These are phyloP conservation scores for Shargacucullia verbasci DNA, from an alignment of 2,888 invertebrate species.

Conservation along the genomic window DNA sequence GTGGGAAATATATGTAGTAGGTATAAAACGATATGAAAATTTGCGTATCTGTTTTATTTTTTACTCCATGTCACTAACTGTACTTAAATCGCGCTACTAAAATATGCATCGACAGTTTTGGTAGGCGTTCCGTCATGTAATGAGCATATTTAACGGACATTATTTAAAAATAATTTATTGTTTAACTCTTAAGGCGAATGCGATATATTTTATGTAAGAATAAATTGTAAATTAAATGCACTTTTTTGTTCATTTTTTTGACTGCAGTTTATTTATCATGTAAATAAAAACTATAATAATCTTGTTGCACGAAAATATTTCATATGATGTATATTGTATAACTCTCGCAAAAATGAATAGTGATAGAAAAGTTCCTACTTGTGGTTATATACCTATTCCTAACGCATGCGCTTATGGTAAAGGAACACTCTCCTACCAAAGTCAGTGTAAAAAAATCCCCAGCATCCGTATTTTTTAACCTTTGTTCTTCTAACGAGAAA, in stretches of 20 bases:
- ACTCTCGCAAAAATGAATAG: no score
- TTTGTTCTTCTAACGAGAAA: conserved; percentile 35
- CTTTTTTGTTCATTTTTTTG: no score
- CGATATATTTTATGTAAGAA: conserved; percentile 15
- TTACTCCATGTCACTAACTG: conserved; percentile 71
- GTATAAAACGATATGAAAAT: background rate
- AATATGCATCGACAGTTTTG: conserved; percentile 82
- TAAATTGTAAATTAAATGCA: no score
- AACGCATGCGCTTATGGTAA: no score
- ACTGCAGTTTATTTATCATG: no score
- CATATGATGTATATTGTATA: no score
- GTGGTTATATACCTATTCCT: no score
- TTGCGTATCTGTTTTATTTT: conserved; percentile 34
- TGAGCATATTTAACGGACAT: conserved; percentile 79
- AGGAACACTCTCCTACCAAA: no score
- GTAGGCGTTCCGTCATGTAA: conserved; percentile 80
- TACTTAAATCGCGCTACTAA: conserved; percentile 76
- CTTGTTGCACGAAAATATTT: no score
- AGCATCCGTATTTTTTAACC: conserved; percentile 32
- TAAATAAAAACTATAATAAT: no score
- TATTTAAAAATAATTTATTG: conserved; percentile 78
- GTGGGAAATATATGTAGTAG: background rate
- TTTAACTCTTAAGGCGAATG: conserved; percentile 61
- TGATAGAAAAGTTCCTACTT: no score
- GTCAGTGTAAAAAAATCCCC: background rate